Base-by-base conservation (phyloP, 2,797 vertebrate species). In the Allobates femoralis region DNA sequence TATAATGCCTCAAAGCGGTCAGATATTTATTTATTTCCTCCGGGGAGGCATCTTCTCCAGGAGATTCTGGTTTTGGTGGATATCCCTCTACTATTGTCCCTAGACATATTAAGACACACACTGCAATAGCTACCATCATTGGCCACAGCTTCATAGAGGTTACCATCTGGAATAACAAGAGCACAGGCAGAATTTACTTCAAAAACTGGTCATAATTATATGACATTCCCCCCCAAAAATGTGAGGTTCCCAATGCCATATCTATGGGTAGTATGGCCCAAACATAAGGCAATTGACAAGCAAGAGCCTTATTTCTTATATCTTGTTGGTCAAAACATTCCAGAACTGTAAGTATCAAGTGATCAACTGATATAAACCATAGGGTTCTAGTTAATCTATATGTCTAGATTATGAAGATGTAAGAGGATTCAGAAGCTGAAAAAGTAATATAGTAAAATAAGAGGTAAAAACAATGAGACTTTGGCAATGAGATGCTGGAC, bases 1-100 rank as follows among this genome's bases (percentile, higher is more conserved):
- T 96, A 89, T 98, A 97, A 90, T 97, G 96, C 84, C 97, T 92
- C 19, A 98, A 94, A 4, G 96, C 96, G 0, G 96, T 94, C 91
- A 96, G 94, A 91, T 98, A 98, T 84, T 93, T 94, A 87, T 94
- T 96, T 95, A 96, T 93, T 26, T 97, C 97, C 88, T 97, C 96
- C 3, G 94, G 94, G 0, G 96, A 94, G 0, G 96, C 96, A 50
- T 96, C 94, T 75, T 92, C 94, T 0, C 93, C 95, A 0, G 97
- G 97, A 88, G 91, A 96, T 92, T 96, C 95, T 56, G 97, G 97
- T 81, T 97, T 96, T 16, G 96, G 94, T 0, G 96, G 97, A 86
- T 97, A 97, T 0, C 96, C 96, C 76, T 96, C 95, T n/a, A 93
- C 94, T 58, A 96, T 90, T 56, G 92, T 89, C 89, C 93, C 95